Base-by-base conservation (phyloP, 2,888 invertebrate genomes). In the Limnephilus rhombicus region DNA sequence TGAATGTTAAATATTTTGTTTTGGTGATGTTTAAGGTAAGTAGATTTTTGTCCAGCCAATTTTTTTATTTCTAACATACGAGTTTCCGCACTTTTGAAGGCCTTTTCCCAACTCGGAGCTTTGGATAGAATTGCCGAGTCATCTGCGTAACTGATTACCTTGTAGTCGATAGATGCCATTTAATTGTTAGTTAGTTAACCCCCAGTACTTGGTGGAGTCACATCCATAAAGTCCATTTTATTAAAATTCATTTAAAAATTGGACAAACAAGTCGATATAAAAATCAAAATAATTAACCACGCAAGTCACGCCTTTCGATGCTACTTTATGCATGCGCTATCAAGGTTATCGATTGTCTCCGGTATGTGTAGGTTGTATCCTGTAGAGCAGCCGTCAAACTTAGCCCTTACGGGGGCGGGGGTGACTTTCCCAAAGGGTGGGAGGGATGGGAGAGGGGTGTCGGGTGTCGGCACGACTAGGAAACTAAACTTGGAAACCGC, bases 401-500 rank as follows among this genome's bases (percentile, higher is more conserved):
- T 37, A 83, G 11, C 82, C 82, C 82, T 31, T 83, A 18, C 82
- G 7, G n/a, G 24, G 68, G 68, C 3, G 9, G 34, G 82, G 82
- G 82, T 83, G 82, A 83, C 82, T 83, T 83, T 82, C 5, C 31
- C 4, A 29, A 29, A 31, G 15, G 82, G 15, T 4, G 31, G 24
- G 31, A 13, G 2, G 34, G 31, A 13, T 0, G 18, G 34, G 82
- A 9, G 34, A 24, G 34, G 82, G 1, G 24, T 68, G 68, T 68
- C 9, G 68, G 68, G 24, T 68, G 68, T 68, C n/a, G 68, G 68
- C 68, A 24, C 24, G 68, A 68, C 68, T 68, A 68, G 68, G 68
- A 68, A 68, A 68, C 68, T 68, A 83, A 83, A 83, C 34, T 83
- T 83, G 82, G 34, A 83, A 83, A 83, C 82, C 82, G 82, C 82